Percentiles rank a stretch among this genome's conserved stretches.
These are phyloP conservation scores for Psylliodes chrysocephalus DNA, from an alignment of 2,888 invertebrate species.

Conservation along the genomic window DNA sequence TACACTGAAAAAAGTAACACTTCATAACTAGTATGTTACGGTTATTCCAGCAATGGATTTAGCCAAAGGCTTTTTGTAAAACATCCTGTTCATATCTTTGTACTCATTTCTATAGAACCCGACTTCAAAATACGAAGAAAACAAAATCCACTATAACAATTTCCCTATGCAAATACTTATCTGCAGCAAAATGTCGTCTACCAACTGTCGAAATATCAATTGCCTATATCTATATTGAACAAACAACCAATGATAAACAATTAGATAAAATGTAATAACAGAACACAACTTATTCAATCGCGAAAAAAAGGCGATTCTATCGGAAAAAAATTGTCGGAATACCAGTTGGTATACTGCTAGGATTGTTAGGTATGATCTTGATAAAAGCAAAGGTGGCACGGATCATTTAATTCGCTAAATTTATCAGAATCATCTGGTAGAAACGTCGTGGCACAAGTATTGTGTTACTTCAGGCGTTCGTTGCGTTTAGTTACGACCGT, in stretches of 20 bases:
- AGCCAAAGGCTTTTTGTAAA: too few relatives aligned
- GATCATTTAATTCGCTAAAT: slow-evolving; percentile 46
- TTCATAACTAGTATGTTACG: too few relatives aligned
- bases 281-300: slow-evolving; percentile 1
- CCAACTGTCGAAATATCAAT: slow-evolving; percentile 14
- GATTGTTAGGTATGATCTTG: slow-evolving; percentile 31
- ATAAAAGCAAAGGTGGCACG: slow-evolving; percentile 37
- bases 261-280: slow-evolving; percentile 11
- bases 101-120: too few relatives aligned
- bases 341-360: slow-evolving; percentile 18
- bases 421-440: slow-evolving; percentile 41
- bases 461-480: slow-evolving; percentile 43
- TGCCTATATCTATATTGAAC: slow-evolving; percentile 3
- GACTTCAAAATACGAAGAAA: too few relatives aligned
- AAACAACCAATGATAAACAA: slow-evolving; percentile 14
- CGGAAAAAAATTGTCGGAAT: slow-evolving; percentile 3
- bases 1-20: too few relatives aligned
- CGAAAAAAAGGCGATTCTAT: neutral
- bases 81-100: too few relatives aligned
- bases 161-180: neutral
- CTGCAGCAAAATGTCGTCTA: slow-evolving; percentile 6
- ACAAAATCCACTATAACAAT: neutral
- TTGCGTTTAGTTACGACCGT: neutral
- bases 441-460: slow-evolving; percentile 36
- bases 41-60: too few relatives aligned